A percentile compares a stretch with the other conserved stretches of the same genome.
These are phyloP conservation scores for Branchellion lobata DNA, from an alignment of 2,888 invertebrate species.

Conservation along the genomic window DNA sequence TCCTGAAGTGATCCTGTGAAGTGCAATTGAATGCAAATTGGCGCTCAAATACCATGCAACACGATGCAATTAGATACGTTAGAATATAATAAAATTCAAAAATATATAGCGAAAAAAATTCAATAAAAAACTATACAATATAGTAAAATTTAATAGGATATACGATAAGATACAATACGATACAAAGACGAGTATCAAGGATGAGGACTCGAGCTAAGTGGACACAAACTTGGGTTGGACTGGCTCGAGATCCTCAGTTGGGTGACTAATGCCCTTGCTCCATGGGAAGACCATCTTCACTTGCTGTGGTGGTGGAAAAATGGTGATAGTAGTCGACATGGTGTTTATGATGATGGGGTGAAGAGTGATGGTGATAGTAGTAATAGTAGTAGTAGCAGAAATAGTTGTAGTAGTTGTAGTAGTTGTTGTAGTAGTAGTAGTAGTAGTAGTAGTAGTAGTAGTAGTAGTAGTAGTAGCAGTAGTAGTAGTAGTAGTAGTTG, in stretches of 20 bases:
- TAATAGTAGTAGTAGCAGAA: too few species aligned
- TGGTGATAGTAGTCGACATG: neutral
- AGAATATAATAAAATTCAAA: neutral
- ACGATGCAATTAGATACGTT: too few species aligned
- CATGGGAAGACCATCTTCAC: neutral
- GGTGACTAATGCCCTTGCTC: neutral
- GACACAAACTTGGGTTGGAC: neutral
- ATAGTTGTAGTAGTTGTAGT: too few species aligned
- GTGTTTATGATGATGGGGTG: conserved; percentile 16
- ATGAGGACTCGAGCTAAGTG: too few species aligned
- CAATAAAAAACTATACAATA: neutral
- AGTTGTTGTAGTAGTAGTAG: neutral
- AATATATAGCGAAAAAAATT: neutral
- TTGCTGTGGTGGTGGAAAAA: neutral
- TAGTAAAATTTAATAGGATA: too few species aligned
- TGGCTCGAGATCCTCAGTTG: neutral
- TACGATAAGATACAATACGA: too few species aligned
- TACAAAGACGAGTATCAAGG: too few species aligned
- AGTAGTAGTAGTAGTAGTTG: neutral
- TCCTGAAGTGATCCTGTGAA: neutral
- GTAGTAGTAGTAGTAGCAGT: neutral
- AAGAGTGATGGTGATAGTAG: neutral
- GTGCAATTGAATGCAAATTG: too few species aligned
- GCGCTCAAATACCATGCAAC: too few species aligned
- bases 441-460: neutral